Conservation (phyloP, 1,140 invertebrate genomes). For the Drosophila albomicans region DNA sequence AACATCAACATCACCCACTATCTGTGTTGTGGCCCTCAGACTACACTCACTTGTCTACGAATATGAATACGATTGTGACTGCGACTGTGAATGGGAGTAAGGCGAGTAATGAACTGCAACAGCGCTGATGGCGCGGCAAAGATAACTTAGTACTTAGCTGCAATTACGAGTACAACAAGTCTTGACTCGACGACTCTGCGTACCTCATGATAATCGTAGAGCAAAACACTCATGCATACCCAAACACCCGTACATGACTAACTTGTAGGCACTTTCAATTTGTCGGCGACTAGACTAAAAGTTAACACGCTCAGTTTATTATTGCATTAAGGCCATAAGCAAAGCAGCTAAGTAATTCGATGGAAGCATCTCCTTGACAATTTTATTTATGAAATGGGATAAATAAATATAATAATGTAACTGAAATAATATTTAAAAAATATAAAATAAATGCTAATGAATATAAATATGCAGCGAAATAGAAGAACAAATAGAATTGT, state of each 20-base stretch:
- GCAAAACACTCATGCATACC: background rate
- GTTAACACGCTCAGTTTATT: background rate
- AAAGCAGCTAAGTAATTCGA: background rate
- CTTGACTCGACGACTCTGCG: background rate
- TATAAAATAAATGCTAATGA: too few relatives aligned
- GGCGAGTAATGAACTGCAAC: slow-evolving; percentile 29
- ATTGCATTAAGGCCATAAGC: background rate
- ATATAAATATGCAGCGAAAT: too few relatives aligned
- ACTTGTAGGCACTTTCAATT: background rate
- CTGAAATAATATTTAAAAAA: too few relatives aligned
- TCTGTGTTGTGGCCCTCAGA: slow-evolving; percentile 31
- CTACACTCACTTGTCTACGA: background rate
- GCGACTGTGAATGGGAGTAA: slow-evolving; percentile 7
- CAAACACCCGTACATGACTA: background rate
- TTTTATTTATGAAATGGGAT: too few relatives aligned
- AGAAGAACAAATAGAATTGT: too few relatives aligned
- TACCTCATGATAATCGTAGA: background rate
- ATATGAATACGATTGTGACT: background rate
- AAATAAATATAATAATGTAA: too few relatives aligned
- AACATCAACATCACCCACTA: slow-evolving; percentile 45
- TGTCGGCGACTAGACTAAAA: background rate
- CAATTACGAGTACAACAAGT: slow-evolving; percentile 13
- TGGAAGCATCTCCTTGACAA: background rate
- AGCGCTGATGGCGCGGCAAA: slow-evolving; percentile 14
- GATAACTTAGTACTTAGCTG: slow-evolving; percentile 24